Conservation (phyloP, 2,113 vertebrate genomes). For the Heterochromis multidens region DNA sequence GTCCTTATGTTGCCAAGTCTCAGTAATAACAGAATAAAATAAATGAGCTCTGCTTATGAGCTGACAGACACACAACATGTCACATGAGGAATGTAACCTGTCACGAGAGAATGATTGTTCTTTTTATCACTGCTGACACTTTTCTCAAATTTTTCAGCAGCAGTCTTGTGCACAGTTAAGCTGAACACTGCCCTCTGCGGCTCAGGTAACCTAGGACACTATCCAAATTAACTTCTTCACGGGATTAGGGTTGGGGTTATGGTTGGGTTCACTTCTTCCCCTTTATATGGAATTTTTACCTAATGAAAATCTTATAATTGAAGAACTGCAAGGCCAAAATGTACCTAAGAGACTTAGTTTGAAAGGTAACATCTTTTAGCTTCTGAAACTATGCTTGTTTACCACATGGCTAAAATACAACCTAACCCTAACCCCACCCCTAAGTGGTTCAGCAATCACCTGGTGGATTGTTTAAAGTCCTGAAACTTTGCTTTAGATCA, state of each 20-base stretch:
- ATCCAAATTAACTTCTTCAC: not conserved
- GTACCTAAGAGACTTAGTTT: not conserved
- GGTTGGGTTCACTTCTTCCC: not conserved
- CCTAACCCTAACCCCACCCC: accelerated
- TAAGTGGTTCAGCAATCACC: not conserved
- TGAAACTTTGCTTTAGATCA: not conserved
- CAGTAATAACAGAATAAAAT: too few species aligned
- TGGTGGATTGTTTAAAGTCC: too few species aligned
- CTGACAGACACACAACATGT: too few species aligned
- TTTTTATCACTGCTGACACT: not conserved
- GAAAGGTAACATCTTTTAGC: not conserved
- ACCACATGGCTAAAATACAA: accelerated
- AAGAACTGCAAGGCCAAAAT: not conserved
- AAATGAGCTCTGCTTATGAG: not conserved
- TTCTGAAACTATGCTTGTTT: not conserved
- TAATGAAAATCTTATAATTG: not conserved
- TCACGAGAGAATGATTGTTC: accelerated
- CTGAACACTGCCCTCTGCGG: not conserved
- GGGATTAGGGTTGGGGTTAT: not conserved
- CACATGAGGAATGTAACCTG: not conserved
- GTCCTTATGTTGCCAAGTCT: too few species aligned
- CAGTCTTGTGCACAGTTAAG: not conserved
- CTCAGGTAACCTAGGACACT: not conserved
- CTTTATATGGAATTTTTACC: not conserved
- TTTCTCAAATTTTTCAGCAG: not conserved